Percentiles rank a stretch among this genome's conserved stretches.
Evolutionary conservation across 2,113 vertebrate species (phyloP).

Genomic region (Petrocephalus microphthalmus): DNA sequence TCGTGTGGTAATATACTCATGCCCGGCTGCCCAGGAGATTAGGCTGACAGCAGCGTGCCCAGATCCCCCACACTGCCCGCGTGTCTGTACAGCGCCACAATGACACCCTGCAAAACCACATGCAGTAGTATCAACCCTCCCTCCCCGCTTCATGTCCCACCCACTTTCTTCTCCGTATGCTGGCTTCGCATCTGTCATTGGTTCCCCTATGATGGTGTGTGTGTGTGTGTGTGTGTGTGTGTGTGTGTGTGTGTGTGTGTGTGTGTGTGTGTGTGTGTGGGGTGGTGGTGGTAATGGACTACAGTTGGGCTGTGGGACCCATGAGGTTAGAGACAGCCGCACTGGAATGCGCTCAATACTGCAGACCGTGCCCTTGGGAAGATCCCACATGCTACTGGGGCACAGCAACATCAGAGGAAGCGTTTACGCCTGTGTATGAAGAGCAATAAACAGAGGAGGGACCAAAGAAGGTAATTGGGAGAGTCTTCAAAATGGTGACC

Average conservation of each 20-base stretch:
- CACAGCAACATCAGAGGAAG: neutral
- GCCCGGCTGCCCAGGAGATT: constrained; percentile 41
- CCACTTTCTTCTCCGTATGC: constrained; percentile 11
- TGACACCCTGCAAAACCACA: constrained; percentile 19
- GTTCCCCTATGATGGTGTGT: neutral
- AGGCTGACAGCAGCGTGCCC: constrained; percentile 53
- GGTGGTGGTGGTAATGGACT: too few species aligned
- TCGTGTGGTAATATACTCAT: constrained; percentile 42
- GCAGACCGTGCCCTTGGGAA: constrained; percentile 18
- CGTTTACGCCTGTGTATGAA: neutral
- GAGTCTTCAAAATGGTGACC: neutral
- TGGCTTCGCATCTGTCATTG: neutral
- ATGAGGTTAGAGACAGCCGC: constrained; percentile 26
- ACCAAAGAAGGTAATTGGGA: neutral
- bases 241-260: too few species aligned
- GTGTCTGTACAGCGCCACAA: neutral
- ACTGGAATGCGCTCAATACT: neutral
- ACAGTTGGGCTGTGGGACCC: constrained; percentile 7
- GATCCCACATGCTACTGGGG: neutral
- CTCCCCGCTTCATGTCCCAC: constrained; percentile 37
- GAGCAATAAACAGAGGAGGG: neutral
- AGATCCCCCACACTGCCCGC: constrained; percentile 34
- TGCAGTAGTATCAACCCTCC: constrained; percentile 32
- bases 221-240: too few species aligned
- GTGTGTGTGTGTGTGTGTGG: too few species aligned